Evolutionary conservation across 2,888 invertebrate species (phyloP).

Genomic region (Pterostichus madidus): DNA sequence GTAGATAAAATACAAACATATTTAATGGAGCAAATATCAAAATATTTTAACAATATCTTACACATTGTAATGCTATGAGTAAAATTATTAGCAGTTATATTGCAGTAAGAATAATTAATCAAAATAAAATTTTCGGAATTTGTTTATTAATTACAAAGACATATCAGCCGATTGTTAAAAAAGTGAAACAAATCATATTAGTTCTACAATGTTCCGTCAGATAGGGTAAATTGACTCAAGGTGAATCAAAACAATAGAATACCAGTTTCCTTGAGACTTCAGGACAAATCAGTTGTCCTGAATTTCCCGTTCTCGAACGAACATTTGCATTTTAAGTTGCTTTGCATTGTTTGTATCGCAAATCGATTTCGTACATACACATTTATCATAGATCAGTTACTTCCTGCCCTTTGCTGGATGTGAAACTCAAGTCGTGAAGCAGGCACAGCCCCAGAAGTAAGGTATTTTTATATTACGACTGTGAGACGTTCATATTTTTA

Average conservation of each 20-base stretch:
- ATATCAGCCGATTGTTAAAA: not conserved
- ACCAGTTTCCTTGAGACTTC: conserved; percentile 40
- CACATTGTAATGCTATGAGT: too few relatives aligned
- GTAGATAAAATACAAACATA: too few relatives aligned
- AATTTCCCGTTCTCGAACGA: not conserved
- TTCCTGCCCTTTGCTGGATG: not conserved
- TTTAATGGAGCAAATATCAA: too few relatives aligned
- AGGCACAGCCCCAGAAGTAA: not conserved
- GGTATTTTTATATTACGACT: too few relatives aligned
- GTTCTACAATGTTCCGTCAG: conserved; percentile 33
- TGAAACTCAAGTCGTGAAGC: too few relatives aligned
- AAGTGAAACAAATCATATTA: conserved; percentile 18
- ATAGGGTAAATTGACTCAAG: conserved; percentile 37
- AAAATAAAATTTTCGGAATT: not conserved
- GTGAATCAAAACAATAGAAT: conserved; percentile 43
- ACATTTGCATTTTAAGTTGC: conserved; percentile 36
- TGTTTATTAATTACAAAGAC: not conserved
- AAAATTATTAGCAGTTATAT: too few relatives aligned
- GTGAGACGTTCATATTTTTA: too few relatives aligned
- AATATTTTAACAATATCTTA: too few relatives aligned
- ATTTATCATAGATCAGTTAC: not conserved
- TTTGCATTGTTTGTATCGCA: conserved; percentile 26
- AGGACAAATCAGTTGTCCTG: conserved; percentile 6
- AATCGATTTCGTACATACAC: conserved; percentile 10
- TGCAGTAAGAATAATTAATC: not conserved